Conservation (phyloP, 1,140 invertebrate genomes). For the Cherax quadricarinatus region DNA sequence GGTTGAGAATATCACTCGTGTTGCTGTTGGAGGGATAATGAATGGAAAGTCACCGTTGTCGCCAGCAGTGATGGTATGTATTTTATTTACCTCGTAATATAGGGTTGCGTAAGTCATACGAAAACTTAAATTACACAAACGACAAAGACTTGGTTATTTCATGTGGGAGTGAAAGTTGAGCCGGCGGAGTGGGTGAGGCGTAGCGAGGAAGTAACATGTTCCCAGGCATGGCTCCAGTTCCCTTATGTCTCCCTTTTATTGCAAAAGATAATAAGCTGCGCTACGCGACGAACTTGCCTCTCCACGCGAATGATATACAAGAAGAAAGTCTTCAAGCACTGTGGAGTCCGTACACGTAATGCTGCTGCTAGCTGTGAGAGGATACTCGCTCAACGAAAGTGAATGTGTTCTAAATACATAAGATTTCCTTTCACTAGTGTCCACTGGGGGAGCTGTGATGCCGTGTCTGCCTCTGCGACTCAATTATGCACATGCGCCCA, state of each 20-base stretch:
- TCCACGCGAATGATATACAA: too few species aligned
- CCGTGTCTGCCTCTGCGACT: neutral
- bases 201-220: neutral
- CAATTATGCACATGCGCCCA: neutral
- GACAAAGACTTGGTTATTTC: neutral
- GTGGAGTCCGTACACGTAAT: neutral
- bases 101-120: neutral
- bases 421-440: neutral
- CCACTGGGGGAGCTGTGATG: neutral
- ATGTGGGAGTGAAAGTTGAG: constrained; percentile 6
- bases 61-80: too few species aligned
- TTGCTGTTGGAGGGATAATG: too few species aligned
- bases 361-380: neutral
- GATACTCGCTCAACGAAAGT: neutral
- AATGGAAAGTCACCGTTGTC: too few species aligned
- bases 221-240: neutral
- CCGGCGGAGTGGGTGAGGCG: neutral
- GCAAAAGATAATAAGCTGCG: too few species aligned
- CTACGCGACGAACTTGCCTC: too few species aligned
- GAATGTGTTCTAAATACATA: neutral
- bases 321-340: neutral
- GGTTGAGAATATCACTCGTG: too few species aligned
- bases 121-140: neutral
- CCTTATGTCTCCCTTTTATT: neutral
- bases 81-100: neutral